phyloP scores from a whole-genome alignment of 1,140 invertebrate genomes.

The Periplaneta americana region DNA sequence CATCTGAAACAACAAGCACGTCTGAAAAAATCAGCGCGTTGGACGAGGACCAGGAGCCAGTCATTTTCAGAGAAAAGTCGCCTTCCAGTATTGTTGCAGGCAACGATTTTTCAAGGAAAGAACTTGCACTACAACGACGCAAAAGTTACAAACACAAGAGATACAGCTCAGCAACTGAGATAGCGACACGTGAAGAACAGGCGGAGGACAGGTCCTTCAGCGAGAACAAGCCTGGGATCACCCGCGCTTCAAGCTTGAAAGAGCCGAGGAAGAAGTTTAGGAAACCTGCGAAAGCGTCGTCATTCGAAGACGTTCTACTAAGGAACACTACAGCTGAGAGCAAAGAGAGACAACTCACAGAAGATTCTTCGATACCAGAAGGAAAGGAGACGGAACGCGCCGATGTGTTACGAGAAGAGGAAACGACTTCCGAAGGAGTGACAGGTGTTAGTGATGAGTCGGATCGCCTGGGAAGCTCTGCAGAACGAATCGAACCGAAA shows the following conservation, averaged over 20 bases:
- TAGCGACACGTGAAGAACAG: neutral
- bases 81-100: neutral
- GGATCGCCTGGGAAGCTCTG: neutral
- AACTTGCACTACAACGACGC: neutral
- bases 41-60: neutral
- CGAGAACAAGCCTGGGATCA: neutral
- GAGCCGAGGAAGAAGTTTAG: neutral
- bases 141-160: conserved; percentile 2
- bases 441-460: conserved; percentile 18
- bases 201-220: neutral
- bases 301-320: neutral
- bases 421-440: conserved; percentile 25
- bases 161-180: neutral
- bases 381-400: neutral
- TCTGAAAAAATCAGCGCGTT: neutral
- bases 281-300: neutral
- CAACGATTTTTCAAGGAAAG: conserved; percentile 7
- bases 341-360: neutral
- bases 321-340: neutral
- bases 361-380: neutral
- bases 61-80: neutral
- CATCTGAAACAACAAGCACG: neutral
- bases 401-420: neutral
- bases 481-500: neutral
- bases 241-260: neutral